Conservation (phyloP, 2,888 invertebrate genomes). For the Cheilosia grossa region DNA sequence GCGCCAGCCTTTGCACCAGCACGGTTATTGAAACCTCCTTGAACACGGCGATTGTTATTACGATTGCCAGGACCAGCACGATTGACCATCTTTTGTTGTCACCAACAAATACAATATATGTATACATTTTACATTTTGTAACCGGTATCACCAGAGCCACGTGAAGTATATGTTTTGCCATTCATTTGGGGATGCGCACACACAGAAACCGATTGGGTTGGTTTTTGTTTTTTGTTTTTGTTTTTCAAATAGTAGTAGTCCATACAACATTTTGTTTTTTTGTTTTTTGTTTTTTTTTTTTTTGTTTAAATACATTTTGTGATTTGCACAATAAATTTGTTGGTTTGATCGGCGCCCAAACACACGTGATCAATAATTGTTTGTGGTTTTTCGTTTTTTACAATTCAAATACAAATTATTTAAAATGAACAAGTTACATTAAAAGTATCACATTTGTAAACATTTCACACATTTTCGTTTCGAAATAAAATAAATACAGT, state of each 20-base stretch:
- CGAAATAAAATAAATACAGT: slow-evolving; percentile 40
- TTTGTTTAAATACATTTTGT: slow-evolving; percentile 24
- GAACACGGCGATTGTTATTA: slow-evolving; percentile 79
- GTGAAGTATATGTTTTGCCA: slow-evolving; percentile 52
- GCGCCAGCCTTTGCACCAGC: slow-evolving; percentile 81
- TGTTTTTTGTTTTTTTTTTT: background rate
- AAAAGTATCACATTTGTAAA: slow-evolving; percentile 61
- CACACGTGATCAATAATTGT: slow-evolving; percentile 30
- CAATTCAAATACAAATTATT: slow-evolving; percentile 52
- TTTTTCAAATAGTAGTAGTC: slow-evolving; percentile 22
- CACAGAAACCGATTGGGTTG: slow-evolving; percentile 31
- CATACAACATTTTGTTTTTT: slow-evolving; percentile 21
- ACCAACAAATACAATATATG: background rate
- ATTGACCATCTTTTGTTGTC: slow-evolving; percentile 82
- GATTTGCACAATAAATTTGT: slow-evolving; percentile 50
- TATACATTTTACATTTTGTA: slow-evolving; percentile 28
- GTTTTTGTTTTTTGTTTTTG: slow-evolving; percentile 4
- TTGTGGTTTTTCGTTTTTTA: slow-evolving; percentile 11
- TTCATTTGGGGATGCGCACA: slow-evolving; percentile 43
- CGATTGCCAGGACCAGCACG: slow-evolving; percentile 82
- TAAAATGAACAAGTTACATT: slow-evolving; percentile 41
- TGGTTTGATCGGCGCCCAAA: slow-evolving; percentile 40
- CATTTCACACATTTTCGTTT: slow-evolving; percentile 66
- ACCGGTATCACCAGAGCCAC: slow-evolving; percentile 69
- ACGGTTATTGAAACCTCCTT: slow-evolving; percentile 83